Percentiles rank a stretch among this genome's conserved stretches.
phyloP scores from a whole-genome alignment of 2,797 vertebrate species.

The Sebastes nivosus region DNA sequence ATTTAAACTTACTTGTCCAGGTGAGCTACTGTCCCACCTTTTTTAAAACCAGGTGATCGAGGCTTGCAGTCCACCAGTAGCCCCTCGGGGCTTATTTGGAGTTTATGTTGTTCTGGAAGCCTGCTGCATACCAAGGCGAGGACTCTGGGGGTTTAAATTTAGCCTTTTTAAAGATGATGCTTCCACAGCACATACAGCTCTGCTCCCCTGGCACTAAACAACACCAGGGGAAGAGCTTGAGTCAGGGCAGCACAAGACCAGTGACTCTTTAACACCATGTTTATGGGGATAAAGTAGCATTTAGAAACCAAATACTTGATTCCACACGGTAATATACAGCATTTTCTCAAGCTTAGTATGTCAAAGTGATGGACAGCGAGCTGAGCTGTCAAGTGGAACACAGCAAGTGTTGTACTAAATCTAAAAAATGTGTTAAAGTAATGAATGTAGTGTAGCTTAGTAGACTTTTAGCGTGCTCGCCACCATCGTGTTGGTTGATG shows the following conservation, averaged over 20 bases:
- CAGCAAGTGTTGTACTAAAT: background rate
- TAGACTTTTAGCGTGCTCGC: background rate
- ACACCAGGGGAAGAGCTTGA: conserved; percentile 61
- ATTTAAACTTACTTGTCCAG: conserved; percentile 10
- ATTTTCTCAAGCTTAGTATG: conserved; percentile 45
- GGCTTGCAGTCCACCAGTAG: conserved; percentile 23
- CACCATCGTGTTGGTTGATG: background rate
- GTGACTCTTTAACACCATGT: conserved; percentile 76
- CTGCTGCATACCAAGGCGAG: conserved; percentile 74
- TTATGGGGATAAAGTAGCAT: conserved; percentile 74
- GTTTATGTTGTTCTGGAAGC: conserved; percentile 82
- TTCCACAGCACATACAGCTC: conserved; percentile 78
- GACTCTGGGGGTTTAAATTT: conserved; percentile 84
- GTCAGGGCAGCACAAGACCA: conserved; percentile 49
- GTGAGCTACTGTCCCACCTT: conserved; percentile 36
- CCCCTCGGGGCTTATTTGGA: conserved; percentile 81
- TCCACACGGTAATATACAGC: conserved; percentile 39
- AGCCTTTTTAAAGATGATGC: conserved; percentile 86
- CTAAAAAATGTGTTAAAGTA: background rate
- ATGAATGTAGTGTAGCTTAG: background rate
- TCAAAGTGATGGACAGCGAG: conserved; percentile 33
- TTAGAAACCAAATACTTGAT: conserved; percentile 57
- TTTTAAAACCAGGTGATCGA: conserved; percentile 35
- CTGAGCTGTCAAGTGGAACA: background rate
- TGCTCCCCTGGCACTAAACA: conserved; percentile 70